phyloP scores from a whole-genome alignment of 2,888 invertebrate genomes.

The Branchellion lobata region DNA sequence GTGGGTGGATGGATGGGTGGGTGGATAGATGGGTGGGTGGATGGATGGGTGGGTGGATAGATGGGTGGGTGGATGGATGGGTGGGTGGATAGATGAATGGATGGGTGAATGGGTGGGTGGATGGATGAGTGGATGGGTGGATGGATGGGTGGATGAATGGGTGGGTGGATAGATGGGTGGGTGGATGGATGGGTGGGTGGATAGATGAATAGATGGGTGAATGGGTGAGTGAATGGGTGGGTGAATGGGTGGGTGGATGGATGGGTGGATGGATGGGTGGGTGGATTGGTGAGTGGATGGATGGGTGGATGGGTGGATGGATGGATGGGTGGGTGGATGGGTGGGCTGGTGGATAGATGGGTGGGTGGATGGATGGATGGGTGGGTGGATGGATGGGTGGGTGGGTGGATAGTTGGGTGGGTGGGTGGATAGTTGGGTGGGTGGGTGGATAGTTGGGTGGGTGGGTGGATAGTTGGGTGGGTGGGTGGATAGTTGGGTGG shows the following conservation, averaged over 20 bases:
- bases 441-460: neutral
- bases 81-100: neutral
- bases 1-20: too few species aligned
- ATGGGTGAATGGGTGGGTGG: neutral
- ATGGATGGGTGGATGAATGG: neutral
- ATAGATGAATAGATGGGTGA: neutral
- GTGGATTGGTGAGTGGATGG: neutral
- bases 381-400: neutral
- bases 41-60: neutral
- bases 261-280: neutral
- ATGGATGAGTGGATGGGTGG: neutral
- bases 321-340: neutral
- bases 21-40: neutral
- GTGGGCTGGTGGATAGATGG: neutral
- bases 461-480: slow-evolving; percentile 23
- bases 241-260: too few species aligned
- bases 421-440: too few species aligned
- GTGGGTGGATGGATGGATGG: neutral
- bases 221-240: slow-evolving; percentile 25
- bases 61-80: too few species aligned
- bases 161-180: neutral
- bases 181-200: too few species aligned
- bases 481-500: too few species aligned
- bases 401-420: neutral
- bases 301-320: too few species aligned